These are phyloP conservation scores for Mirza zaza DNA, from an alignment of 2,113 vertebrate genomes.

Conservation along the genomic window DNA sequence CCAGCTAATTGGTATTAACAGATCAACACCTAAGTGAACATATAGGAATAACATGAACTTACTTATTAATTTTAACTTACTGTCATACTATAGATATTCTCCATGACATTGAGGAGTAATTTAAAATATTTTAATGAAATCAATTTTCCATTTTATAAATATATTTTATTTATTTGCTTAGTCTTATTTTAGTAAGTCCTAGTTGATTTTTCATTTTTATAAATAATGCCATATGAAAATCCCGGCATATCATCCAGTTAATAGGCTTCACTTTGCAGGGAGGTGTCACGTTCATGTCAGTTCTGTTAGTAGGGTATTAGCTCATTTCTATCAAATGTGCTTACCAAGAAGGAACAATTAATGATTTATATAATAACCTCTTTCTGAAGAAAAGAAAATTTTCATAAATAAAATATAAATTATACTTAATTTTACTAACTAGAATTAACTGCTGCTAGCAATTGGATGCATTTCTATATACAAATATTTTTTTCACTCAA, in stretches of 20 bases:
- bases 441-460: background rate
- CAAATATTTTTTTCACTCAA: background rate
- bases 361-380: background rate
- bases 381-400: background rate
- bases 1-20: too few species aligned
- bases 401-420: background rate
- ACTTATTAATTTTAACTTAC: background rate
- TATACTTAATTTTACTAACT: background rate
- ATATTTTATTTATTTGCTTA: background rate
- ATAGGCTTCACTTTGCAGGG: background rate
- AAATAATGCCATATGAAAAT: background rate
- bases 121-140: background rate
- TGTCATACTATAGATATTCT: background rate
- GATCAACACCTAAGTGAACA: too few species aligned
- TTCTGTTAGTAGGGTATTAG: background rate
- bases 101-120: background rate
- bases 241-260: background rate
- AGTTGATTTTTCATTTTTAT: background rate
- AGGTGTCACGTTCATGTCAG: background rate
- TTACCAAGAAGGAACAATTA: background rate
- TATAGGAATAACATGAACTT: background rate
- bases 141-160: background rate
- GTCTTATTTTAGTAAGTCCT: background rate
- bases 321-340: background rate
- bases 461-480: background rate